Evolutionary conservation across 2,888 invertebrate species (phyloP).

Genomic region (Melieria crassipennis): DNA sequence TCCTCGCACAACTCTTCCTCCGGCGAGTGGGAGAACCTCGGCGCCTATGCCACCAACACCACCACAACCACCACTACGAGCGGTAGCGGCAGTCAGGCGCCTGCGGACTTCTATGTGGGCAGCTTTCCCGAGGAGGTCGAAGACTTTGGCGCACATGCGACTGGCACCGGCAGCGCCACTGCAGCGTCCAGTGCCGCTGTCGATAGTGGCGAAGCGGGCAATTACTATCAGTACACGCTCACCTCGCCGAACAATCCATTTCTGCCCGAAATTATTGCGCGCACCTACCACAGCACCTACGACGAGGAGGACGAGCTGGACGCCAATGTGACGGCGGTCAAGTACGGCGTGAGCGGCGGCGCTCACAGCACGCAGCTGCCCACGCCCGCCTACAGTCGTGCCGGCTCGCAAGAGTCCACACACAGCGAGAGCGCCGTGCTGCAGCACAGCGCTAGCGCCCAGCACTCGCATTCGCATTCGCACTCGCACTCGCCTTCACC

Average conservation of each 20-base stretch:
- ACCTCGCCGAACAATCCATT: slow-evolving; percentile 65
- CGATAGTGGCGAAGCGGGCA: slow-evolving; percentile 41
- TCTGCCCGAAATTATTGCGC: slow-evolving; percentile 63
- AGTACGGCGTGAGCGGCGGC: slow-evolving; percentile 46
- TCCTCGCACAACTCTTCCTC: slow-evolving; percentile 61
- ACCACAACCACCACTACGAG: slow-evolving; percentile 30
- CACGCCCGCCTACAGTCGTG: slow-evolving; percentile 56
- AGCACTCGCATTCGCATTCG: slow-evolving; percentile 1
- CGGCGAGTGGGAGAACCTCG: slow-evolving; percentile 59
- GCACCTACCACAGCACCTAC: slow-evolving; percentile 60
- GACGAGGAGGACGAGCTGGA: slow-evolving; percentile 54
- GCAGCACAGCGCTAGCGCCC: slow-evolving; percentile 5
- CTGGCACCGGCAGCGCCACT: not conserved
- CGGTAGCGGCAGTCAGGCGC: slow-evolving; percentile 34
- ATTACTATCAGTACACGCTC: slow-evolving; percentile 61
- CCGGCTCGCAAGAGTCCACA: slow-evolving; percentile 58
- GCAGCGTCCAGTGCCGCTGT: slow-evolving; percentile 36
- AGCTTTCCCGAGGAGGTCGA: slow-evolving; percentile 48
- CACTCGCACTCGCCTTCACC: slow-evolving; percentile 25
- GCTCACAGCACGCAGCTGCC: slow-evolving; percentile 53
- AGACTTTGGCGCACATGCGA: slow-evolving; percentile 21
- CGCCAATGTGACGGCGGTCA: slow-evolving; percentile 53
- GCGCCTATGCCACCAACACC: slow-evolving; percentile 35
- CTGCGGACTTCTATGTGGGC: slow-evolving; percentile 45
- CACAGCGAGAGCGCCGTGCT: slow-evolving; percentile 50